A percentile compares a stretch with the other conserved stretches of the same genome.
phyloP scores from a whole-genome alignment of 2,797 vertebrate genomes.

The Heterohyrax brucei region DNA sequence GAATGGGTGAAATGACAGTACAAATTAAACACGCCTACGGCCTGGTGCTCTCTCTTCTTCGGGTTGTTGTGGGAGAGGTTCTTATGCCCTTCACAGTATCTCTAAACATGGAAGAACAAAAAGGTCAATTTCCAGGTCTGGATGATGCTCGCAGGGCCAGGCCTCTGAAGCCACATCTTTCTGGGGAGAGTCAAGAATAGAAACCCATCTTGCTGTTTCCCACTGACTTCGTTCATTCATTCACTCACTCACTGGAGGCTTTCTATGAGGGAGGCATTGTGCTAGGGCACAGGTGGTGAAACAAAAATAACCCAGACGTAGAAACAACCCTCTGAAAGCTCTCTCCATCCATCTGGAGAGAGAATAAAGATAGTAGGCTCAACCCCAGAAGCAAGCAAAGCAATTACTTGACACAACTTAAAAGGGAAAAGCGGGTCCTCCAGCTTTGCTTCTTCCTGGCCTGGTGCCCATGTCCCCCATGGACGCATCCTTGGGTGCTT shows the following conservation, averaged over 20 bases:
- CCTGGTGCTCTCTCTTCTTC: slow-evolving; percentile 51
- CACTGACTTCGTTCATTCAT: slow-evolving; percentile 16
- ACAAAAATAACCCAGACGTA: slow-evolving; percentile 77
- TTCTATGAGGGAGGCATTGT: slow-evolving; percentile 36
- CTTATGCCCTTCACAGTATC: neutral
- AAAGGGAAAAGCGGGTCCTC: neutral
- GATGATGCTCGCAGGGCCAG: neutral
- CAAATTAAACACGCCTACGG: neutral
- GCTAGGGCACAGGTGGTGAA: slow-evolving; percentile 71
- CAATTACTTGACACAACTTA: slow-evolving; percentile 53
- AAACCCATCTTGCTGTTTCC: slow-evolving; percentile 16
- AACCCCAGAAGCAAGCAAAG: slow-evolving; percentile 26
- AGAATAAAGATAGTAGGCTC: slow-evolving; percentile 65
- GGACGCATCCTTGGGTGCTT: neutral
- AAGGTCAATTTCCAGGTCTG: neutral
- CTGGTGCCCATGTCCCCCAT: neutral
- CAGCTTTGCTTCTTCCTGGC: neutral
- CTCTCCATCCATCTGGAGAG: slow-evolving; percentile 69
- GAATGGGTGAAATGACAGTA: neutral
- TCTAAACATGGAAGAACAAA: neutral
- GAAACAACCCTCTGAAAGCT: slow-evolving; percentile 63
- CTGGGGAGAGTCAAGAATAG: neutral
- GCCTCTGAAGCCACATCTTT: slow-evolving; percentile 19
- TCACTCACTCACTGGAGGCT: slow-evolving; percentile 27
- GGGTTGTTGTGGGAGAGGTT: neutral